Conservation (phyloP, 2,888 invertebrate genomes). For the Ormia ochracea region DNA sequence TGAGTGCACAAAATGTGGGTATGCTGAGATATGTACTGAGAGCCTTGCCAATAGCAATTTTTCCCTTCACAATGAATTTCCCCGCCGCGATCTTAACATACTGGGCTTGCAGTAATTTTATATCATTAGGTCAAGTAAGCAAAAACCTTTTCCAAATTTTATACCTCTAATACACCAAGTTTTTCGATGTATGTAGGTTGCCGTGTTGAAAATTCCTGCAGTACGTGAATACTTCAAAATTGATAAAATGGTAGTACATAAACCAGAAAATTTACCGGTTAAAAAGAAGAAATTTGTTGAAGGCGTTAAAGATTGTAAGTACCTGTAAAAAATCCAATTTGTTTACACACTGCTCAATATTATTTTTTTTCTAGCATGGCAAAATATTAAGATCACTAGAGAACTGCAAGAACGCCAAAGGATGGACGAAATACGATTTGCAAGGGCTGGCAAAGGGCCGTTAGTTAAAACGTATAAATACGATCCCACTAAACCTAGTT, state of each 20-base stretch:
- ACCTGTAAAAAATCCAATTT: not conserved
- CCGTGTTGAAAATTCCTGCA: constrained; percentile 84
- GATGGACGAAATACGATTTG: constrained; percentile 87
- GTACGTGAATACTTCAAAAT: constrained; percentile 88
- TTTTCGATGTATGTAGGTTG: constrained; percentile 78
- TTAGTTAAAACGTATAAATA: constrained; percentile 90
- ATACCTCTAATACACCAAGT: not conserved
- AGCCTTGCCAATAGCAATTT: constrained; percentile 85
- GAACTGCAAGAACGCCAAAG: constrained; percentile 87
- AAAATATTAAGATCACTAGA: constrained; percentile 86
- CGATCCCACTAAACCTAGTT: constrained; percentile 84
- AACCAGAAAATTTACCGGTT: constrained; percentile 80
- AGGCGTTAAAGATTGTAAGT: constrained; percentile 87
- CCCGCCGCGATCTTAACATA: constrained; percentile 92
- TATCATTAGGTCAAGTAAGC: constrained; percentile 85
- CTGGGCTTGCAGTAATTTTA: constrained; percentile 92
- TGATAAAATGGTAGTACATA: constrained; percentile 80
- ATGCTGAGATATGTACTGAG: constrained; percentile 86
- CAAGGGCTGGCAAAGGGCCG: constrained; percentile 90
- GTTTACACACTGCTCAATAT: not conserved
- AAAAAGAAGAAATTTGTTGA: constrained; percentile 87
- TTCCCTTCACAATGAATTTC: constrained; percentile 92
- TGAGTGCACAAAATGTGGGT: constrained; percentile 83
- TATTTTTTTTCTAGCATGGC: constrained; percentile 85
- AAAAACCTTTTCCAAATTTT: not conserved